Evolutionary conservation across 1,140 invertebrate genomes (phyloP).

Genomic region (Chironomus striatipennis): DNA sequence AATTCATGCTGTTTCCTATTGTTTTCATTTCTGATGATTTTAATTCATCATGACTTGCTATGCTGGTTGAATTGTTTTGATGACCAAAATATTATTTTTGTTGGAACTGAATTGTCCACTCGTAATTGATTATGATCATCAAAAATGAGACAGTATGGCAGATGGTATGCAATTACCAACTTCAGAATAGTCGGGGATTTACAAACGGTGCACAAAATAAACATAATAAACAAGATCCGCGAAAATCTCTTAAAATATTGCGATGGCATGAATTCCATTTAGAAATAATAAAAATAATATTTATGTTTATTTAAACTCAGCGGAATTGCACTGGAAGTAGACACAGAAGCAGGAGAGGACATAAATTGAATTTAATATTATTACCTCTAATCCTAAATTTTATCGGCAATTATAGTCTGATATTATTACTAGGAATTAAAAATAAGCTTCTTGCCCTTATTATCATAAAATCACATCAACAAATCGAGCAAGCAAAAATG

Average conservation of each 20-base stretch:
- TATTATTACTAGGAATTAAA: slow-evolving; percentile 9
- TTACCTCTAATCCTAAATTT: slow-evolving; percentile 11
- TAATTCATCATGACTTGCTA: not conserved
- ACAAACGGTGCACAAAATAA: too few relatives aligned
- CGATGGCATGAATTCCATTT: not conserved
- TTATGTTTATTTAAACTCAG: not conserved
- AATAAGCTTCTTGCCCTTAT: not conserved
- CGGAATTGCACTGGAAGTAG: not conserved
- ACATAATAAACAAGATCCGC: not conserved
- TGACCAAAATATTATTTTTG: not conserved
- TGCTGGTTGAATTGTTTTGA: not conserved
- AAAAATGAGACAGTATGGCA: not conserved
- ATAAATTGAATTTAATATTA: slow-evolving; percentile 15
- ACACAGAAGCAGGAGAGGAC: not conserved
- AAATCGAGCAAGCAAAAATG: slow-evolving; percentile 4
- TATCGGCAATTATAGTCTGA: slow-evolving; percentile 7
- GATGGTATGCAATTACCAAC: not conserved
- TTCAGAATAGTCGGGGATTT: not conserved
- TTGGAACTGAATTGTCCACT: not conserved
- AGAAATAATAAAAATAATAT: not conserved
- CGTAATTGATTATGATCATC: not conserved
- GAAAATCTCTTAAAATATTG: slow-evolving; percentile 3
- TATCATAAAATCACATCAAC: slow-evolving; percentile 13
- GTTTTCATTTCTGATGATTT: not conserved
- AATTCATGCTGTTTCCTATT: too few relatives aligned